Conservation (phyloP, 92 coral and sea anemone species). For the Nematostella vectensis region DNA sequence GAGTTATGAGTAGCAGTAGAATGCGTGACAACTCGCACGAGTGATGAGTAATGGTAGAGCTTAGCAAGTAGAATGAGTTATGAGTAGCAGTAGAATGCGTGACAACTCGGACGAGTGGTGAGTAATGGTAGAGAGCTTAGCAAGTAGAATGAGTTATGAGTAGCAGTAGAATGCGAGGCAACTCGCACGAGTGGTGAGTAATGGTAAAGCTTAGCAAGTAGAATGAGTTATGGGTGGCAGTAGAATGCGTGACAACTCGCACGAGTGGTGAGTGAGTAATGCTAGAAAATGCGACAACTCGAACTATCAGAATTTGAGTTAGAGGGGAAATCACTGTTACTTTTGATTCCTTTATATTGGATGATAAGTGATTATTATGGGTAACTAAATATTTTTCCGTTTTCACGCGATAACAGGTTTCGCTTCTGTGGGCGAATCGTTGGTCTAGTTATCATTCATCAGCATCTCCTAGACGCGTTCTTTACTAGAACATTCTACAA, state of each 20-base stretch:
- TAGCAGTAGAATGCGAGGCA: not conserved
- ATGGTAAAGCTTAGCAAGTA: constrained; percentile 76
- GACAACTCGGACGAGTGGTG: constrained; percentile 86
- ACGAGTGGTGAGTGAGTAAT: constrained; percentile 95
- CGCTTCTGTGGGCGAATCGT: constrained; percentile 94
- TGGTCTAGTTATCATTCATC: constrained; percentile 89
- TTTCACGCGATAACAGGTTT: constrained; percentile 46
- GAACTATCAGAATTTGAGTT: no score
- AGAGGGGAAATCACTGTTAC: no score
- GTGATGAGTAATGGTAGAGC: not conserved
- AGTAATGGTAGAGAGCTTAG: not conserved
- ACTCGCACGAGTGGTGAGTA: not conserved
- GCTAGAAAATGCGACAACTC: no score
- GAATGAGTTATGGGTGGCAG: no score
- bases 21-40: not conserved
- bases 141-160: not conserved
- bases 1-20: constrained; percentile 61
- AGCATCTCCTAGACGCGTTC: constrained; percentile 94
- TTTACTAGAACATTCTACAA: constrained; percentile 96
- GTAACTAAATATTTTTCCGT: not conserved
- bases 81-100: constrained; percentile 3
- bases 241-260: constrained; percentile 96
- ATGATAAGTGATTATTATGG: no score
- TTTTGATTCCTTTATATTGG: no score
- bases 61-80: not conserved